Conservation (phyloP, 2,797 vertebrate species). For the Sylvia borin region DNA sequence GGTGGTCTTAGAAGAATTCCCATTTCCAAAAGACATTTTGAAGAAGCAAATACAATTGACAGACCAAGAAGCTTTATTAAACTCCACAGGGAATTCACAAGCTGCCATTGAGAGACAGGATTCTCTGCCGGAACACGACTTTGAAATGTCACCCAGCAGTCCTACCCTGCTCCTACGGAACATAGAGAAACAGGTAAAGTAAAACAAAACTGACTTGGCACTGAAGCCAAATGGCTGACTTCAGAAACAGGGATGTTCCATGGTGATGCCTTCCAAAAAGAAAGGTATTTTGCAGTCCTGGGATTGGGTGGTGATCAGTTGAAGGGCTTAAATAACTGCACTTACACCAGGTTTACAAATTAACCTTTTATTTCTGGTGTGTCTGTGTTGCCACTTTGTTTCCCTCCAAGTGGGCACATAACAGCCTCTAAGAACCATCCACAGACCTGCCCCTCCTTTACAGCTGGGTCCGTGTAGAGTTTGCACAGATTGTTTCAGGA, state of each 20-base stretch:
- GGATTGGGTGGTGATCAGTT: not conserved
- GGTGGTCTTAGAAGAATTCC: slow-evolving; percentile 86
- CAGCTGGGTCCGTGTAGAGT: not conserved
- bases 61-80: slow-evolving; percentile 81
- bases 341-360: slow-evolving; percentile 5
- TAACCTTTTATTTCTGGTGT: not conserved
- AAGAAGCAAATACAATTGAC: slow-evolving; percentile 83
- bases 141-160: slow-evolving; percentile 89
- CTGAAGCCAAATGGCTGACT: not conserved
- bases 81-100: slow-evolving; percentile 71
- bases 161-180: slow-evolving; percentile 90
- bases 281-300: not conserved
- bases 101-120: slow-evolving; percentile 73
- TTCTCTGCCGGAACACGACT: slow-evolving; percentile 80
- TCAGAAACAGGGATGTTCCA: not conserved
- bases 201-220: not conserved
- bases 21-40: slow-evolving; percentile 82
- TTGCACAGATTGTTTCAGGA: not conserved
- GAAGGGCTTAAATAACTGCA: not conserved
- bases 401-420: not conserved
- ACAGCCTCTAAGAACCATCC: not conserved
- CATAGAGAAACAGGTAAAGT: slow-evolving; percentile 94
- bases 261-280: slow-evolving; percentile 10
- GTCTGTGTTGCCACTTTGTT: not conserved
- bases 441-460: not conserved